These are phyloP conservation scores for Pelmatolapia mariae DNA, from an alignment of 2,113 vertebrate species.

Conservation along the genomic window DNA sequence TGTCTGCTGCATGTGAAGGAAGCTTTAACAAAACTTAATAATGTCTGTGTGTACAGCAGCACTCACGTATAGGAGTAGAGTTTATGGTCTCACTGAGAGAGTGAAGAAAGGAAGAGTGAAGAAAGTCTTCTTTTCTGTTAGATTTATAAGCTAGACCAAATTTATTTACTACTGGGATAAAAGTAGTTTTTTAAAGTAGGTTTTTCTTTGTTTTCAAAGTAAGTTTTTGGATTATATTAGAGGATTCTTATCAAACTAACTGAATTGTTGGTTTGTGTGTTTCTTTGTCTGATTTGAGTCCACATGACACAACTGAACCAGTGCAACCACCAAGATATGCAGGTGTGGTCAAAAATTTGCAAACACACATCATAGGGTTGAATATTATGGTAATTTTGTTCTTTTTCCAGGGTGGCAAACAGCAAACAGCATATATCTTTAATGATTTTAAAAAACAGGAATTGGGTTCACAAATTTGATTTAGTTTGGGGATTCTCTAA, in stretches of 20 bases:
- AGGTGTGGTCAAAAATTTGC: neutral
- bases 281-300: neutral
- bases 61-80: neutral
- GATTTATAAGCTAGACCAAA: neutral
- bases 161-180: neutral
- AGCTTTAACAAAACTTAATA: neutral
- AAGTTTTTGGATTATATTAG: neutral
- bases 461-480: neutral
- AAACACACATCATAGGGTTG: neutral
- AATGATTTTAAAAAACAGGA: neutral
- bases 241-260: neutral
- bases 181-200: neutral
- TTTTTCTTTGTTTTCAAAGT: neutral
- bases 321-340: neutral
- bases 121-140: neutral
- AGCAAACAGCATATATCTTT: neutral
- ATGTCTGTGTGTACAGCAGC: neutral
- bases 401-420: neutral
- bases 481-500: neutral
- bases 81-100: neutral
- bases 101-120: neutral
- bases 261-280: neutral
- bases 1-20: neutral
- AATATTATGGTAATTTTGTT: neutral
- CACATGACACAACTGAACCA: neutral